phyloP scores from a whole-genome alignment of 2,113 vertebrate genomes.

The Pimephales promelas region DNA sequence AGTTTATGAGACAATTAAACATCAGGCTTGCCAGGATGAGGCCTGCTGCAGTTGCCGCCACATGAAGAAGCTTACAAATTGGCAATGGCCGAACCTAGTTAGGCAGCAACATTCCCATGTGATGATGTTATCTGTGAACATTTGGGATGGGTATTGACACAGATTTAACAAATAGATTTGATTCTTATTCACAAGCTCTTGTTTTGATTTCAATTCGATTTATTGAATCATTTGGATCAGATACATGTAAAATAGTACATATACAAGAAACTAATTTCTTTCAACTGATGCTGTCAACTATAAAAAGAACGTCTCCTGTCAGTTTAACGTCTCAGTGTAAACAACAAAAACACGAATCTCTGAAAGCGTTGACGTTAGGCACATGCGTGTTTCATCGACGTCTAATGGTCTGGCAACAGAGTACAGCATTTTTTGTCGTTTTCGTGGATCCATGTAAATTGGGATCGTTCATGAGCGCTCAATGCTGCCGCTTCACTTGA shows the following conservation, averaged over 20 bases:
- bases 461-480: too few relatives aligned
- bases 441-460: too few relatives aligned
- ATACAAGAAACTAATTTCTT: background rate
- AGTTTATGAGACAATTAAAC: conserved; percentile 23
- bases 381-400: too few relatives aligned
- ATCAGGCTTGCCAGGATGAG: background rate
- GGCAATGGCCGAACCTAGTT: background rate
- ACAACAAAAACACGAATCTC: too few relatives aligned
- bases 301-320: too few relatives aligned
- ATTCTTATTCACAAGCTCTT: background rate
- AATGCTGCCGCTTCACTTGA: too few relatives aligned
- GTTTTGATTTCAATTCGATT: background rate
- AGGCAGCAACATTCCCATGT: background rate
- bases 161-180: background rate
- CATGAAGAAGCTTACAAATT: conserved; percentile 10
- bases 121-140: background rate
- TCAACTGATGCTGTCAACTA: background rate
- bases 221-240: background rate
- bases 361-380: too few relatives aligned
- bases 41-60: background rate
- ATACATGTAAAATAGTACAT: background rate
- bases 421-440: too few relatives aligned
- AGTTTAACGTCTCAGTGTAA: too few relatives aligned
- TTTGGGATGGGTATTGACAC: background rate
- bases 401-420: too few relatives aligned